Evolutionary conservation across 2,888 invertebrate genomes (phyloP).

Genomic region (Spilarctia lutea): DNA sequence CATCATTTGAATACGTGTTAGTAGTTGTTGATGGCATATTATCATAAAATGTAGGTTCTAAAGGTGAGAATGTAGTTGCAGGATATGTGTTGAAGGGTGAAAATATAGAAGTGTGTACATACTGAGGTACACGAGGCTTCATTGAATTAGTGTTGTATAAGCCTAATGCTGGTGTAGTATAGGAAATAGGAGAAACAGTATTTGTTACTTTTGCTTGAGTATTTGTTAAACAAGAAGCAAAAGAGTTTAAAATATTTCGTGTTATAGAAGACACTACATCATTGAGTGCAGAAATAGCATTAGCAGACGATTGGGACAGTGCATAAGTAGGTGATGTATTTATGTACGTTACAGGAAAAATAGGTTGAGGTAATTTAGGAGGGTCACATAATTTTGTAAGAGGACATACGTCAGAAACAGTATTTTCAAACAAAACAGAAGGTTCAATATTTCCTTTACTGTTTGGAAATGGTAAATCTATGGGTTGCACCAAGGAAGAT

Average conservation of each 20-base stretch:
- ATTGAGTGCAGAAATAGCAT: conserved; percentile 26
- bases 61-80: not conserved
- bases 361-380: not conserved
- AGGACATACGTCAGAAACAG: not conserved
- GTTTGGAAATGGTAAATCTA: not conserved
- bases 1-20: not conserved
- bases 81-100: not conserved
- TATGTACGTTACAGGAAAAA: conserved; percentile 3
- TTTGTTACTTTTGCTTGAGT: not conserved
- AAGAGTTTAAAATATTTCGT: conserved; percentile 23
- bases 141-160: not conserved
- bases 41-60: not conserved
- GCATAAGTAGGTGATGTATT: conserved; percentile 9
- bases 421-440: not conserved
- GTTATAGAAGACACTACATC: conserved; percentile 29
- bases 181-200: not conserved
- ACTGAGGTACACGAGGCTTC: not conserved
- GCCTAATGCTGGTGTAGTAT: not conserved
- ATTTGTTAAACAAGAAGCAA: conserved; percentile 4
- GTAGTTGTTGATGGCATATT: not conserved
- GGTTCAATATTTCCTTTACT: not conserved
- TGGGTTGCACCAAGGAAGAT: not conserved
- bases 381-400: not conserved
- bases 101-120: not conserved
- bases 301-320: conserved; percentile 15